A percentile compares a stretch with the other conserved stretches of the same genome.
These are phyloP conservation scores for Thalassophryne amazonica DNA, from an alignment of 2,797 vertebrate species.

Conservation along the genomic window DNA sequence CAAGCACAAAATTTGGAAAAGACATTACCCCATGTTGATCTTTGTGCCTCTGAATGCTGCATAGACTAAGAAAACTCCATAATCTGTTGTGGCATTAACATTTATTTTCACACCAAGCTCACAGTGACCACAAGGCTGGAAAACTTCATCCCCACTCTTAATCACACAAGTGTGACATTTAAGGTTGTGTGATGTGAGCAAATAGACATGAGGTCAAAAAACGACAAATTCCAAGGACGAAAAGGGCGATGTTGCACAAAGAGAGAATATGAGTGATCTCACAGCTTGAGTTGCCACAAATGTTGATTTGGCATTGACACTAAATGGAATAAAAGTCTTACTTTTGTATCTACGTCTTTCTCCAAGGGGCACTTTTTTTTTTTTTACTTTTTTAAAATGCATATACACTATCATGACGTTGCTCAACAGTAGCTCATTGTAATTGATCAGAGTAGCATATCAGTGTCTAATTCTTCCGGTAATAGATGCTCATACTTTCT, in stretches of 20 bases:
- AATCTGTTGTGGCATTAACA: neutral
- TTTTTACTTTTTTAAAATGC: slow-evolving; percentile 35
- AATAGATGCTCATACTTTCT: too few relatives aligned
- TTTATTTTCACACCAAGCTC: slow-evolving; percentile 6
- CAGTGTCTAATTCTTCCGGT: too few relatives aligned
- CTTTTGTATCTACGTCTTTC: slow-evolving; percentile 27
- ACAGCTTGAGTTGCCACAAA: slow-evolving; percentile 15
- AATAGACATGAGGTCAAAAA: slow-evolving; percentile 2
- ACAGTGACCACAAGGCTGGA: neutral
- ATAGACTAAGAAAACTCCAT: neutral
- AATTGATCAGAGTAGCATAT: slow-evolving; percentile 18
- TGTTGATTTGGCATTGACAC: slow-evolving; percentile 25
- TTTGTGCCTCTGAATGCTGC: neutral
- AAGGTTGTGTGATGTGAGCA: neutral
- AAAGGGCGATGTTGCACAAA: slow-evolving; percentile 9
- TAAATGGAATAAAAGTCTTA: slow-evolving; percentile 26
- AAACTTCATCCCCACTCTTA: neutral
- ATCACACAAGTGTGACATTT: slow-evolving; percentile 26
- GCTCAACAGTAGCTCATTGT: slow-evolving; percentile 13
- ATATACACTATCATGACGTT: slow-evolving; percentile 29
- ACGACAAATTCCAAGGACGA: slow-evolving; percentile 16
- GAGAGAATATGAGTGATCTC: slow-evolving; percentile 19
- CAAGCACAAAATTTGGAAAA: slow-evolving; percentile 38
- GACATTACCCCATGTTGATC: neutral
- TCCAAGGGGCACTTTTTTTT: slow-evolving; percentile 18